Evolutionary conservation across 2,797 vertebrate species (phyloP), one percentile per base, ranked within the genome.

Genomic region (Lemur catta): DNA sequence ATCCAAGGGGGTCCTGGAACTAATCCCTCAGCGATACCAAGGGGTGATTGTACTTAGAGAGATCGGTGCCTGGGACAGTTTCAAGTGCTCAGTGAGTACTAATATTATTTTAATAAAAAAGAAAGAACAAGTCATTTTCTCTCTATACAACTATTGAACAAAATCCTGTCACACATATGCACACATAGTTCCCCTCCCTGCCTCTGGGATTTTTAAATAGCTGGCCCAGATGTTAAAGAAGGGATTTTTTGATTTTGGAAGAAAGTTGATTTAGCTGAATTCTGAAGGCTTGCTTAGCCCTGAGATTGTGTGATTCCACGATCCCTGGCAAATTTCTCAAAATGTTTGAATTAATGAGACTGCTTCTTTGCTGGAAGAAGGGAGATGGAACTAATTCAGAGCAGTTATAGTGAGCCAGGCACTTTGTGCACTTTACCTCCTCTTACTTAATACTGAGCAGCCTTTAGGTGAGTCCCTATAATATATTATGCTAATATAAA

Each of bases 241-340:
- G 43, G 30, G 33, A 55, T 61, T 57, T 84, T 93, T 92, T 57
- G 13, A 50, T 96, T 95, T 93, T 65, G 41, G 90, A 96, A 92
- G 57, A 74, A 81, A 81, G 26, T 86, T 72, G 35, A 78, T 76
- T 91, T 80, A 88, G 48, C n/a, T 84, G 48, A 72, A 63, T 50
- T 88, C 7, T 80, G 30, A 81, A 90, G 59, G n/a, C 63, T 89
- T 81, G 15, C 35, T 84, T 28, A 7, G 17, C 35, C 76, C 85
- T 46, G 55, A 33, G 33, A 48, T 38, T 11, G 2, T 52, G 4
- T 10, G 72, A 67, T 78, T 76, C 57, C 43, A 7, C 55, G 76
- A 50, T 61, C 24, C 20, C 20, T 90, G 74, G 7, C n/a, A 26
- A 43, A 6, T 84, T 90, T 72, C 61, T 94, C 33, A 69, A 57